Evolutionary conservation across 2,888 invertebrate genomes (phyloP).

Genomic region (Nomada flava): DNA sequence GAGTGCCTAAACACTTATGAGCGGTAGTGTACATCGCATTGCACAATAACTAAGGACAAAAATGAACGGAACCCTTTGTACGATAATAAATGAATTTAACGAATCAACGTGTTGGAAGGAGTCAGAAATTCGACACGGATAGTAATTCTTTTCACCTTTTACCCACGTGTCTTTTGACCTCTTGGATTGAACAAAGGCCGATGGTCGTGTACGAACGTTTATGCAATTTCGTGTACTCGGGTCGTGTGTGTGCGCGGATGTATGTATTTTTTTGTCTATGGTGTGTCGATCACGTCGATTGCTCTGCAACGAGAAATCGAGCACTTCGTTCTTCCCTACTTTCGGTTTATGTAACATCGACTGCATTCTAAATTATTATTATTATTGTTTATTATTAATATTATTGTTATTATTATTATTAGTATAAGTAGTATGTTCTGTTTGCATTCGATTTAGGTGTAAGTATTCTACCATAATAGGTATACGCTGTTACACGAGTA

Average conservation of each 20-base stretch:
- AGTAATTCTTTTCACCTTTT: conserved; percentile 10
- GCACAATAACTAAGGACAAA: conserved; percentile 1
- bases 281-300: conserved; percentile 27
- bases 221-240: not conserved
- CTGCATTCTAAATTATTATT: conserved; percentile 65
- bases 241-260: not conserved
- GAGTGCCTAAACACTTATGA: too few relatives aligned
- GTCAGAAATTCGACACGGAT: conserved; percentile 12
- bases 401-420: conserved; percentile 16
- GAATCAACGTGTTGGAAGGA: conserved; percentile 1
- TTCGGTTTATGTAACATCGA: conserved; percentile 71
- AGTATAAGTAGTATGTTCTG: conserved; percentile 33
- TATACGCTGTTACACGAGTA: conserved; percentile 58
- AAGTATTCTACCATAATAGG: conserved; percentile 57
- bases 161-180: conserved; percentile 48
- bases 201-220: conserved; percentile 41
- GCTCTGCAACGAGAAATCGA: conserved; percentile 25
- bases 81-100: conserved; percentile 3
- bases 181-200: conserved; percentile 12
- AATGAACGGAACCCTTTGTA: conserved; percentile 9
- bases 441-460: conserved; percentile 47
- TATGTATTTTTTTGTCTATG: not conserved
- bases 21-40: too few relatives aligned
- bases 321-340: conserved; percentile 41
- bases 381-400: conserved; percentile 30